Evolutionary conservation across 1,140 invertebrate genomes (phyloP).

Genomic region (Pollicipes pollicipes): DNA sequence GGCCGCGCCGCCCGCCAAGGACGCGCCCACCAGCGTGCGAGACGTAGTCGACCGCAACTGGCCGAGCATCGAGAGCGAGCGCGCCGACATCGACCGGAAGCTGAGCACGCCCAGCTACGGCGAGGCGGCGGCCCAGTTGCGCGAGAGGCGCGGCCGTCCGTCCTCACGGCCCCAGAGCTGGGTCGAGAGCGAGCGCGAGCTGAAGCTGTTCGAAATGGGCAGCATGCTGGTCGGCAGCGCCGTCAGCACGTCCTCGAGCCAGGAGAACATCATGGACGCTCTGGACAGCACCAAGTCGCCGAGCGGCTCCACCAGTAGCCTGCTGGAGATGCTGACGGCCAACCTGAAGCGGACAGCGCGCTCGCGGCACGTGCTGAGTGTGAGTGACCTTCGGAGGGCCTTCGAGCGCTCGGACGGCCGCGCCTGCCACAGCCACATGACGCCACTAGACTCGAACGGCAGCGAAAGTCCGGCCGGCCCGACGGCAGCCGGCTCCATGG

Average conservation of each 20-base stretch:
- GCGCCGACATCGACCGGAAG: conserved; percentile 16
- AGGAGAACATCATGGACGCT: conserved; percentile 10
- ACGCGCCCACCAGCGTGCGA: too few species aligned
- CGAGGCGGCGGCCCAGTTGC: conserved; percentile 16
- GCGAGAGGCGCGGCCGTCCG: conserved; percentile 17
- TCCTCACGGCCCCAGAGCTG: conserved; percentile 20
- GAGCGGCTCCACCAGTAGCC: conserved; percentile 16
- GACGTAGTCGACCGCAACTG: too few species aligned
- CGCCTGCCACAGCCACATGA: conserved; percentile 27
- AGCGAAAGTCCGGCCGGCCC: conserved; percentile 32
- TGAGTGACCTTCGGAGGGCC: conserved; percentile 37
- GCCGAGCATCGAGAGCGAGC: too few species aligned
- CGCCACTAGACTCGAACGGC: conserved; percentile 31
- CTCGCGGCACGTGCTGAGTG: conserved; percentile 18
- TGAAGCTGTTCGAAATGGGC: too few species aligned
- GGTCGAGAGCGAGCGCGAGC: conserved; percentile 15
- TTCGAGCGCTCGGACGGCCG: conserved; percentile 30
- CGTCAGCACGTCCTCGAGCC: conserved; percentile 12
- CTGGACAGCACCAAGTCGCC: conserved; percentile 28
- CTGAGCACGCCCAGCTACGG: conserved; percentile 19
- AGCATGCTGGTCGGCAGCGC: conserved; percentile 6
- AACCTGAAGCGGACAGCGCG: conserved; percentile 17
- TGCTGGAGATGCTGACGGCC: conserved; percentile 16
- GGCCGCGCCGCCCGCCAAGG: too few species aligned
- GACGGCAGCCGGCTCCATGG: conserved; percentile 15